phyloP scores from a whole-genome alignment of 2,797 vertebrate species.

The Chaunax sp. region DNA sequence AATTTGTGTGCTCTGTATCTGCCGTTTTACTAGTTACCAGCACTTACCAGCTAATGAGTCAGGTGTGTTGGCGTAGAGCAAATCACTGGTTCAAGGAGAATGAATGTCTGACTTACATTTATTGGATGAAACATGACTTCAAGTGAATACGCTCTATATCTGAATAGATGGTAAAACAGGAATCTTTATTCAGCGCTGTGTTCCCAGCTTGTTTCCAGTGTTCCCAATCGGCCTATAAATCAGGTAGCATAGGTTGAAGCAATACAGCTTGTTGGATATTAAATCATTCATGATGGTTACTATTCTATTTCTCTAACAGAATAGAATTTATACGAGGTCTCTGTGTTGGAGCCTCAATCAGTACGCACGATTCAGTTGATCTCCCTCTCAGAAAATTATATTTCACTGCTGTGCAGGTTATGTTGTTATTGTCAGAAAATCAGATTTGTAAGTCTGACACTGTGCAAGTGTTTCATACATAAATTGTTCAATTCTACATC shows the following conservation, averaged over 20 bases:
- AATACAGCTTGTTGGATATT: neutral
- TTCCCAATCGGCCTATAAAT: neutral
- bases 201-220: neutral
- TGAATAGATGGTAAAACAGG: neutral
- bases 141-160: too few species aligned
- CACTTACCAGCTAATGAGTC: too few species aligned
- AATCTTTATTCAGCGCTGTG: neutral
- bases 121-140: too few species aligned
- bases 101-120: neutral
- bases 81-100: neutral
- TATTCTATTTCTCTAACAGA: neutral
- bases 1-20: neutral
- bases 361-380: constrained; percentile 35
- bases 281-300: neutral
- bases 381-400: constrained; percentile 27
- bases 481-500: constrained; percentile 57
- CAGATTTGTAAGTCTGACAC: constrained; percentile 50
- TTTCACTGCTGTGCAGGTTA: constrained; percentile 12
- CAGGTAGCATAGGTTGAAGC: neutral
- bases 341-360: constrained; percentile 1
- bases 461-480: constrained; percentile 45
- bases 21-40: too few species aligned
- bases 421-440: constrained; percentile 47
- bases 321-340: neutral
- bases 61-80: neutral